phyloP scores from a whole-genome alignment of 2,113 vertebrate genomes.

The Nothobranchius furzeri region DNA sequence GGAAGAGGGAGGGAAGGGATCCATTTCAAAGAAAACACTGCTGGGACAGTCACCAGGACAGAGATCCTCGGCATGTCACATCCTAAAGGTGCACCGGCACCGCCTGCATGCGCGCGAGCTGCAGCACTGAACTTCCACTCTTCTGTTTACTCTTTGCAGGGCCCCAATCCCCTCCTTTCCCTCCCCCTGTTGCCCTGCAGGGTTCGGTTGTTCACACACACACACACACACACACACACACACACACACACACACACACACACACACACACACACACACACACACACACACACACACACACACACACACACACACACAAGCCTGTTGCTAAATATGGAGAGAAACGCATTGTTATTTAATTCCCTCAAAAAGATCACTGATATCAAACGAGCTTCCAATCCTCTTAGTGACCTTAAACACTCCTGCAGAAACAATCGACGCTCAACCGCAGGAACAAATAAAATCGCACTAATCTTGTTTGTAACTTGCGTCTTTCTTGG shows the following conservation, averaged over 20 bases:
- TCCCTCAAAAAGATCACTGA: constrained; percentile 74
- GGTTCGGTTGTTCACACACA: constrained; percentile 31
- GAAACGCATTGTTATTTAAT: constrained; percentile 73
- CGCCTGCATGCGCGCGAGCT: constrained; percentile 70
- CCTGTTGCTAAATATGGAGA: constrained; percentile 72
- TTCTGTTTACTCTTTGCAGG: constrained; percentile 57
- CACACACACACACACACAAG: constrained; percentile 38
- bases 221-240: constrained; percentile 30
- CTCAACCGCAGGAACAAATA: constrained; percentile 82
- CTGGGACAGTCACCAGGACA: constrained; percentile 90
- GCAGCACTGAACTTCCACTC: constrained; percentile 56
- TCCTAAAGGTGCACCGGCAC: constrained; percentile 84
- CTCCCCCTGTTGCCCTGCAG: constrained; percentile 28
- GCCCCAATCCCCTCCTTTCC: constrained; percentile 15
- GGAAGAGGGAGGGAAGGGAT: constrained; percentile 81
- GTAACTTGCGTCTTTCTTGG: constrained; percentile 84
- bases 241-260: constrained; percentile 20
- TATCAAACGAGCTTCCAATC: constrained; percentile 83
- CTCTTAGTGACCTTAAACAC: constrained; percentile 84
- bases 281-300: constrained; percentile 18
- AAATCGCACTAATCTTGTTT: constrained; percentile 85
- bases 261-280: constrained; percentile 17
- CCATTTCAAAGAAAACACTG: constrained; percentile 97
- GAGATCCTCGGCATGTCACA: constrained; percentile 87
- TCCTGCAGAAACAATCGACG: constrained; percentile 83